Evolutionary conservation across 2,888 invertebrate genomes (phyloP), one percentile per base, ranked within the genome.

Genomic region (Stenoptilia bipunctidactyla): DNA sequence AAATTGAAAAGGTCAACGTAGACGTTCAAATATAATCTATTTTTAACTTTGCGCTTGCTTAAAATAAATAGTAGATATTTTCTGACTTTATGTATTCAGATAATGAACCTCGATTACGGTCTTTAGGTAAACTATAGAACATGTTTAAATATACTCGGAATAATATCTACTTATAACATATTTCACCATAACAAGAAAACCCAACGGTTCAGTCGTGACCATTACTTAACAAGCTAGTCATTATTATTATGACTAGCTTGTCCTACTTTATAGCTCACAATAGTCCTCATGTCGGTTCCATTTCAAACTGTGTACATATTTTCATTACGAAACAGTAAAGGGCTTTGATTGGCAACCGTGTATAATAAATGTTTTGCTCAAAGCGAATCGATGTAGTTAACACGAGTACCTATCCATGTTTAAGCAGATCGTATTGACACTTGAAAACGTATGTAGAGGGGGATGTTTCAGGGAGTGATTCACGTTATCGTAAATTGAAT

Each of bases 181-280:
- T 20, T 20, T 5, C 20, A 20, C 20, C 20, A 20, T n/a, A 30
- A 30, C 30, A n/a, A 30, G 30, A 30, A 30, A 20, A 5, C n/a
- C 2, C 12, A 30, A 30, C 30, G n/a, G 30, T 30, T 30, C 6
- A 12, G 12, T 30, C 30, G 12, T n/a, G 30, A 43, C 49, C 56
- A 62, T 71, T 70, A 69, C 69, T 56, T 63, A 64, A 71, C 66
- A 69, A 71, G 65, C 64, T 56, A 63, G 55, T 66, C 61, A 65
- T 70, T 72, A 60, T 64, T 30, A 30, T 30, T 30, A 30, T 30
- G 30, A 30, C 51, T 61, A 66, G 59, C 58, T 56, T 63, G 68
- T 51, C 64, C 68, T 52, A 70, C 59, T 66, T 69, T 59, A 42
- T 45, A 41, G 36, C 42, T 37, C 30, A 30, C 30, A 30, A 30